These are phyloP conservation scores for Prionailurus viverrinus DNA, from an alignment of 2,113 vertebrate genomes.

Conservation along the genomic window DNA sequence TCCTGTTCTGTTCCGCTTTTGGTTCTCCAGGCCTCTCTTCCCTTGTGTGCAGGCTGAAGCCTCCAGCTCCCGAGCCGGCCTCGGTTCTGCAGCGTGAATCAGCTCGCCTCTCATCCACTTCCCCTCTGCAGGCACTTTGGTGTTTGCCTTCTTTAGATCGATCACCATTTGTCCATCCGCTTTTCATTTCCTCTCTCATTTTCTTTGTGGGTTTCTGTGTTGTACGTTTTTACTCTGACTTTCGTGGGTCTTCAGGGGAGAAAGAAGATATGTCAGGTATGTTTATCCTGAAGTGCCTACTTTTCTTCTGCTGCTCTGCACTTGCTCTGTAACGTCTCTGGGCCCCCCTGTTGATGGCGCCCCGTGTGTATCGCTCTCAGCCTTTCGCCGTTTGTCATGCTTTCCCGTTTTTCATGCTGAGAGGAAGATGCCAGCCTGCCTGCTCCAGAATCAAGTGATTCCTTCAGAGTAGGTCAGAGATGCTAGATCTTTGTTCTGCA, in stretches of 20 bases:
- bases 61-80: accelerated
- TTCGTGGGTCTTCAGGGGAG: not conserved
- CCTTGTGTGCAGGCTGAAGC: not conserved
- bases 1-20: not conserved
- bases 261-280: not conserved
- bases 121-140: no score
- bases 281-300: not conserved
- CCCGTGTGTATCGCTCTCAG: not conserved
- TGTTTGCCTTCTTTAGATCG: not conserved
- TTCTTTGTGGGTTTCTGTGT: not conserved
- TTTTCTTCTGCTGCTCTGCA: not conserved
- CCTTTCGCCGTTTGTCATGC: not conserved
- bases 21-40: not conserved
- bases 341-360: not conserved
- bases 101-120: not conserved
- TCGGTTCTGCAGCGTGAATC: not conserved
- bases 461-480: not conserved
- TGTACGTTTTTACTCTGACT: not conserved
- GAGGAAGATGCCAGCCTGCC: not conserved
- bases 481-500: constrained; percentile 25
- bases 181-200: not conserved
- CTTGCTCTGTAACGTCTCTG: not conserved
- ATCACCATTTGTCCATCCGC: not conserved
- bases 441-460: not conserved
- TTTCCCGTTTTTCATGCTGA: not conserved